Percentiles rank a stretch among this genome's conserved stretches.
These are phyloP conservation scores for Aleiodes alternator DNA, from an alignment of 2,888 invertebrate genomes.

Conservation along the genomic window DNA sequence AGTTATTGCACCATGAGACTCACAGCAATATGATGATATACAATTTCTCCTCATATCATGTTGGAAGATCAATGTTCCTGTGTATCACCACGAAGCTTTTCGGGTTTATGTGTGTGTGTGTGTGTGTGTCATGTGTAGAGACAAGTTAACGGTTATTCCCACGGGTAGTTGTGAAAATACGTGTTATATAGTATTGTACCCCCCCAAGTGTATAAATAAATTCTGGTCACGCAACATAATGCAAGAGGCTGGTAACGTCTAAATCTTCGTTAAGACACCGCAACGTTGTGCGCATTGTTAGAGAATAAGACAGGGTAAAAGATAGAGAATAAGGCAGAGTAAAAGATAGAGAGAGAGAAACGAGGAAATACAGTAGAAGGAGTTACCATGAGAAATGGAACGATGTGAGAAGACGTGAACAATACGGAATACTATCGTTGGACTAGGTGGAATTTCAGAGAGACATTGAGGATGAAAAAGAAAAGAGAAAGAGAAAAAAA, in stretches of 20 bases:
- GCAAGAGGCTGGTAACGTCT: conserved; percentile 64
- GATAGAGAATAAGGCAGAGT: background rate
- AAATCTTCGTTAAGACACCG: conserved; percentile 67
- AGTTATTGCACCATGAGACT: too few relatives aligned
- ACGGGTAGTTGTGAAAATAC: conserved; percentile 48
- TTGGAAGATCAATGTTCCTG: background rate
- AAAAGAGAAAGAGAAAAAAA: background rate
- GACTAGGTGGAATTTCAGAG: too few relatives aligned
- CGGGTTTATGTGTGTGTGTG: too few relatives aligned
- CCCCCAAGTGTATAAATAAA: conserved; percentile 63
- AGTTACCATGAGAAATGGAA: background rate
- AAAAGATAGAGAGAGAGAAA: too few relatives aligned
- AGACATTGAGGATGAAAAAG: conserved; percentile 13
- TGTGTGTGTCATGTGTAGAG: background rate
- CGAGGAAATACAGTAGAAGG: background rate
- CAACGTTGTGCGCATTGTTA: conserved; percentile 56
- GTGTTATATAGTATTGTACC: conserved; percentile 32
- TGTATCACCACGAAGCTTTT: background rate
- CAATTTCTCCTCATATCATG: background rate
- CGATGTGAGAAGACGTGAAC: conserved; percentile 53
- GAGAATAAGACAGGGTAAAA: background rate
- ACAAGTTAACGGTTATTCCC: conserved; percentile 22
- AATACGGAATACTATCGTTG: conserved; percentile 47
- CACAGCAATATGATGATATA: too few relatives aligned
- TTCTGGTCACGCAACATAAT: conserved; percentile 70